A percentile compares a stretch with the other conserved stretches of the same genome.
These are phyloP conservation scores for Ashinkailepas kermadecensis DNA, from an alignment of 2,888 invertebrate species.

Conservation along the genomic window DNA sequence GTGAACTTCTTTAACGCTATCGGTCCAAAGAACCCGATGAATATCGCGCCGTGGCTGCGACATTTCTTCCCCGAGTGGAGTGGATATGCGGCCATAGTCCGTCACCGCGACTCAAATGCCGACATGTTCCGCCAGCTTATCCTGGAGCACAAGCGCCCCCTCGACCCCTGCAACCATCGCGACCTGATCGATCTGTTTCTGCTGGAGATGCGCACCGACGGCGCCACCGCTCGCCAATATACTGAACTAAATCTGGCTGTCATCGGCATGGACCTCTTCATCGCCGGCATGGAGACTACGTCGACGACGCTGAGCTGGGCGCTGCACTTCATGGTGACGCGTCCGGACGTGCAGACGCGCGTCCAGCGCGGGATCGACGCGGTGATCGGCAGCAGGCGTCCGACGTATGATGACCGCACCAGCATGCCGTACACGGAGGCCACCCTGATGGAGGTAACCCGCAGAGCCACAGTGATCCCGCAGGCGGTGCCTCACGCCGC, in stretches of 20 bases:
- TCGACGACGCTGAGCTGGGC: slow-evolving; percentile 21
- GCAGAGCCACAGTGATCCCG: neutral
- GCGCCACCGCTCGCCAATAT: neutral
- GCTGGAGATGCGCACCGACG: neutral
- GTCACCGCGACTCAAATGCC: neutral
- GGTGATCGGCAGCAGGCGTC: neutral
- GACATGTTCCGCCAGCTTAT: neutral
- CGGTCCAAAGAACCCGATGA: neutral
- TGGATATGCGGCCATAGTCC: neutral
- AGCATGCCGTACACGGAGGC: slow-evolving; percentile 24
- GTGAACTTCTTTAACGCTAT: neutral
- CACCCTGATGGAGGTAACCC: slow-evolving; percentile 16
- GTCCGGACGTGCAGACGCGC: slow-evolving; percentile 28
- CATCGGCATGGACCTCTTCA: slow-evolving; percentile 15
- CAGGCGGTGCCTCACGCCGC: neutral
- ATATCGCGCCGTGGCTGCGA: neutral
- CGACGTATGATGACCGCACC: neutral
- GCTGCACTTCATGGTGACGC: slow-evolving; percentile 25
- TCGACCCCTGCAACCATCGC: neutral
- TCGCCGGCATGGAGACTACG: slow-evolving; percentile 23
- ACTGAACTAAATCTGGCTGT: neutral
- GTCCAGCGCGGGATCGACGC: slow-evolving; percentile 35
- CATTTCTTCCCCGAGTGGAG: neutral
- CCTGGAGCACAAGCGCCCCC: neutral
- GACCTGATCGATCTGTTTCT: neutral